Evolutionary conservation across 2,113 vertebrate genomes (phyloP).

Genomic region (Oostethus manadensis): DNA sequence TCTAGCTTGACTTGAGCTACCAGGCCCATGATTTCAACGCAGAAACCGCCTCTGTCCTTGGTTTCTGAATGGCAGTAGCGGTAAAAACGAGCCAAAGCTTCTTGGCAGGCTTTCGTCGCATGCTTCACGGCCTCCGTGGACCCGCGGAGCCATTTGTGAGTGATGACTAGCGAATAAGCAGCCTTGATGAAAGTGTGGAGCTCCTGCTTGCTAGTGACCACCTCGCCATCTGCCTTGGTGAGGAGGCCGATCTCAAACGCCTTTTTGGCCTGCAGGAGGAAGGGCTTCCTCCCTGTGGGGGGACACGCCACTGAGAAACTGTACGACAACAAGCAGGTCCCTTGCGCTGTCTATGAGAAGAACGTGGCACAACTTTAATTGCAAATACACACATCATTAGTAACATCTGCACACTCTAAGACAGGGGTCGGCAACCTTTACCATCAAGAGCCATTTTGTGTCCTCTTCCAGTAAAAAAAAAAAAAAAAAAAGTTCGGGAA

Average conservation of each 20-base stretch:
- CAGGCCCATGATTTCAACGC: conserved; percentile 74
- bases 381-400: too few relatives aligned
- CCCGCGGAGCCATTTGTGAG: conserved; percentile 71
- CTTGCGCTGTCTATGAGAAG: conserved; percentile 78
- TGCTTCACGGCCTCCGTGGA: conserved; percentile 6
- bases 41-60: conserved; percentile 65
- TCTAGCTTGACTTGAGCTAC: conserved; percentile 66
- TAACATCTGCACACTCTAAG: background rate
- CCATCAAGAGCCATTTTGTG: too few relatives aligned
- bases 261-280: conserved; percentile 78
- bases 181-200: conserved; percentile 87
- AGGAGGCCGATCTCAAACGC: conserved; percentile 87
- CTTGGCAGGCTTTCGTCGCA: conserved; percentile 64
- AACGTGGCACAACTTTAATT: background rate
- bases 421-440: too few relatives aligned
- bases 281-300: conserved; percentile 45
- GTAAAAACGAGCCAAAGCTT: conserved; percentile 75
- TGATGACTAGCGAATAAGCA: conserved; percentile 76
- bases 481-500: too few relatives aligned
- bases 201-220: conserved; percentile 82
- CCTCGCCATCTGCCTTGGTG: conserved; percentile 66
- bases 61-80: conserved; percentile 58
- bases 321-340: conserved; percentile 83
- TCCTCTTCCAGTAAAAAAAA: too few relatives aligned
- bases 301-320: conserved; percentile 80